A percentile compares a stretch with the other conserved stretches of the same genome.
phyloP scores from a whole-genome alignment of 92 coral and sea anemone genomes.

The Epizoanthus scotinus region DNA sequence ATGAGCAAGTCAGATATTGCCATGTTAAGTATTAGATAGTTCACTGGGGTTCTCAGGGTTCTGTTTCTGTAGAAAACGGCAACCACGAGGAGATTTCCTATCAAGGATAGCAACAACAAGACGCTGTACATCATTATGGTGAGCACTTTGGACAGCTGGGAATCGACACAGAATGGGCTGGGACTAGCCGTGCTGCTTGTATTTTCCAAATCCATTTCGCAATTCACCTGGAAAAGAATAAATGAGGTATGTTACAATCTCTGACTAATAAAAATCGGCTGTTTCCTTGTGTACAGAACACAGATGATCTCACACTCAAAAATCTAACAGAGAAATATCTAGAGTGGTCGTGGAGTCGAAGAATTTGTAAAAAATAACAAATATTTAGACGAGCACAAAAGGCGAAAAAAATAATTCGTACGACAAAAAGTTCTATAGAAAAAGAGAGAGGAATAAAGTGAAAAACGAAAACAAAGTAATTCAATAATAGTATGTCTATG shows the following conservation, averaged over 20 bases:
- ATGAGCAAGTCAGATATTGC: constrained; percentile 23
- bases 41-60: constrained; percentile 19
- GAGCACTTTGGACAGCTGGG: constrained; percentile 11
- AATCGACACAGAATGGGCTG: constrained; percentile 22
- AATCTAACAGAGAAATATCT: too few species aligned
- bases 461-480: too few species aligned
- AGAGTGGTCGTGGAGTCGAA: too few species aligned
- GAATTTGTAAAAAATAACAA: too few species aligned
- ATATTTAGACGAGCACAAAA: too few species aligned
- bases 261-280: too few species aligned
- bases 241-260: not conserved
- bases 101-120: not conserved
- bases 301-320: too few species aligned
- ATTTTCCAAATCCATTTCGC: not conserved
- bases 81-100: constrained; percentile 18
- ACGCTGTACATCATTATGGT: constrained; percentile 13
- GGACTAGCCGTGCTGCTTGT: not conserved
- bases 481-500: too few species aligned
- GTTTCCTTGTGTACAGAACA: too few species aligned
- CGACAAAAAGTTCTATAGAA: too few species aligned
- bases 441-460: too few species aligned
- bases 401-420: too few species aligned
- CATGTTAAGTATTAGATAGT: constrained; percentile 31
- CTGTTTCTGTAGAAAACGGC: constrained; percentile 15
- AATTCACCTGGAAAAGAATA: constrained; percentile 12